Percentiles rank a stretch among this genome's conserved stretches.
Evolutionary conservation across 2,888 invertebrate species (phyloP).

Genomic region (Elmis aenea): DNA sequence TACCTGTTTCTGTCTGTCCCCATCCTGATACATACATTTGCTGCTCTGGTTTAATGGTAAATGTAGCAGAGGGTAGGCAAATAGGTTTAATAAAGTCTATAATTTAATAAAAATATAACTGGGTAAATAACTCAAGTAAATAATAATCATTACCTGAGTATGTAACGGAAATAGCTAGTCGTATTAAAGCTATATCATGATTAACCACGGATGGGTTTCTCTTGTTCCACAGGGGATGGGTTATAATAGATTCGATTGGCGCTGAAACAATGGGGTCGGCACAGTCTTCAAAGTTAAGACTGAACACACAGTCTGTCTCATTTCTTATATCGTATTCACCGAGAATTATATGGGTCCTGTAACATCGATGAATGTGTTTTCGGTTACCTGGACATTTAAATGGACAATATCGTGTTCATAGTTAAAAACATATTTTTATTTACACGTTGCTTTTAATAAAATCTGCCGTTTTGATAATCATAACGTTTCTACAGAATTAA

Average conservation of each 20-base stretch:
- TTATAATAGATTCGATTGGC: conserved; percentile 39
- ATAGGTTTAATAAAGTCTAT: conserved; percentile 36
- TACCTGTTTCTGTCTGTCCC: conserved; percentile 43
- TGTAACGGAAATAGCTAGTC: conserved; percentile 35
- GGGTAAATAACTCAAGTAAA: neutral
- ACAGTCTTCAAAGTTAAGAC: conserved; percentile 41
- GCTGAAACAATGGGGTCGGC: conserved; percentile 37
- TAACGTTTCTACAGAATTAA: too few species aligned
- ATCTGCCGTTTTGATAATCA: too few species aligned
- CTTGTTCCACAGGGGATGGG: conserved; percentile 40
- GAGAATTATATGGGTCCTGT: conserved; percentile 29
- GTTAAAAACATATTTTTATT: too few species aligned
- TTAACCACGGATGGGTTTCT: conserved; percentile 5
- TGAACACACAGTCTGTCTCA: conserved; percentile 40
- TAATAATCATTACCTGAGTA: conserved; percentile 32
- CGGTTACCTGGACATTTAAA: too few species aligned
- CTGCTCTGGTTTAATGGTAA: conserved; percentile 28
- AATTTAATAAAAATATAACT: conserved; percentile 31
- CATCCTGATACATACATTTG: conserved; percentile 42
- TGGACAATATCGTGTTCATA: too few species aligned
- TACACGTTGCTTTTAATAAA: too few species aligned
- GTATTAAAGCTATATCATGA: conserved; percentile 46
- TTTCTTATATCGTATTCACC: conserved; percentile 46
- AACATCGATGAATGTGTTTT: too few species aligned
- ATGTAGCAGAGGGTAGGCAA: conserved; percentile 33